Base-by-base conservation (phyloP, 2,797 vertebrate species). In the Pipistrellus nathusii region DNA sequence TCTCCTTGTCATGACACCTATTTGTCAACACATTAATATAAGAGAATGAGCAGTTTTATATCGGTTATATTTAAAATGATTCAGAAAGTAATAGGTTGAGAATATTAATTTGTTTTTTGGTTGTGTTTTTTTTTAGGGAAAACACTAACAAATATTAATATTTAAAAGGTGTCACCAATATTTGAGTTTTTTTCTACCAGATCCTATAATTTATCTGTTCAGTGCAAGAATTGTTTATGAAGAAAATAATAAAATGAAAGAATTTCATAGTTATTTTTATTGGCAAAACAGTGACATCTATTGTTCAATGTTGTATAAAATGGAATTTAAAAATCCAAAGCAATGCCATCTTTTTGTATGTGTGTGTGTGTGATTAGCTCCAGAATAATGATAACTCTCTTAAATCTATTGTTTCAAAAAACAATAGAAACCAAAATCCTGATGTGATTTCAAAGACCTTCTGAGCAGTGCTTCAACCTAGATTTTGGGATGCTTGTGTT, bases 281-380 rank as follows among this genome's bases (percentile, higher is more conserved):
- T 96, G 94, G 97, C 95, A 97, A 97, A 97, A 98, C 89, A 98
- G 98, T 98, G 98, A 98, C 98, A 98, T 97, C 98, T 98, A 97
- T 98, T 98, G 98, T 98, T 98, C 90, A 21, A 15, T 92, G 38
- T 93, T 96, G 96, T 96, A 88, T 93, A 93, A 96, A 95, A 91
- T 94, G 17, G 11, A 94, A 95, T 95, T 95, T 90, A 59, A 90
- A 92, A 92, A 91, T 92, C 7, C 88, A 88, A 95, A 92, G 17
- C 10, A 92, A 85, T 72, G 23, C 12, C 27, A 48, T 35, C 23
- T 21, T 91, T 55, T 21, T 82, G 62, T 95, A 62, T 59, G 8
- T 57, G 55, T 59, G 57, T 62, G 59, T 55, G 41, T 44, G 12
- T 69, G n/a, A 78, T 91, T 78, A 57, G 13, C 8, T 82, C 18